Conservation (phyloP, 2,797 vertebrate genomes). For the Benthosema pterotum region DNA sequence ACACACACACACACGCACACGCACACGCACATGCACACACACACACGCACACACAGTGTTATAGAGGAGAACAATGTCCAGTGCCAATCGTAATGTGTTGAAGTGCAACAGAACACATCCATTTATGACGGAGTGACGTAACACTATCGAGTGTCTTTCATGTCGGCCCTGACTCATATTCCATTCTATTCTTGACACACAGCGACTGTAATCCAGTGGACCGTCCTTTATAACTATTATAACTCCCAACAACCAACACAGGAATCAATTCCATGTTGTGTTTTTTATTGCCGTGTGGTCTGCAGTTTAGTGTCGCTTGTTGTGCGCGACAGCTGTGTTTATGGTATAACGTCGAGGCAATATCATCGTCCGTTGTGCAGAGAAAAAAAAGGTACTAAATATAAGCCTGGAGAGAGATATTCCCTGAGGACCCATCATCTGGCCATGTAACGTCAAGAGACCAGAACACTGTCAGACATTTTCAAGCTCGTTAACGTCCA, state of each 20-base stretch:
- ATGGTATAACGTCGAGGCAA: slow-evolving; percentile 43
- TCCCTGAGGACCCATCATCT: slow-evolving; percentile 35
- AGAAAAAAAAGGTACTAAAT: slow-evolving; percentile 40
- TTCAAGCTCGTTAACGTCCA: slow-evolving; percentile 67
- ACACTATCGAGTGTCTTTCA: slow-evolving; percentile 1
- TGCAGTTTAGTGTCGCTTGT: slow-evolving; percentile 36
- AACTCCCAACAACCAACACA: slow-evolving; percentile 27
- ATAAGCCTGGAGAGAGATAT: slow-evolving; percentile 28
- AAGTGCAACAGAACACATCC: neutral
- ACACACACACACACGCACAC: too few species aligned
- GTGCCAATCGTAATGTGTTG: neutral
- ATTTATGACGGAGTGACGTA: too few species aligned
- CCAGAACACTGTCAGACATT: slow-evolving; percentile 42
- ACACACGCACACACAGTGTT: neutral
- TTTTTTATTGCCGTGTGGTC: slow-evolving; percentile 45
- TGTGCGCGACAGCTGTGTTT: slow-evolving; percentile 37
- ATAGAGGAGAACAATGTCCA: slow-evolving; percentile 7
- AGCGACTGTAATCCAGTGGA: slow-evolving; percentile 5
- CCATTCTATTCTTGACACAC: slow-evolving; percentile 12
- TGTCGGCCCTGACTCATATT: slow-evolving; percentile 16
- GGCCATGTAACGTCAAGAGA: slow-evolving; percentile 46
- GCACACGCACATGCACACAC: too few species aligned
- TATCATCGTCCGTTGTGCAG: slow-evolving; percentile 37
- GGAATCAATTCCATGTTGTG: slow-evolving; percentile 26
- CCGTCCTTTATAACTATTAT: slow-evolving; percentile 18